Percentiles rank a stretch among this genome's conserved stretches.
phyloP scores from a whole-genome alignment of 1,140 invertebrate species.

The Lerema accius region DNA sequence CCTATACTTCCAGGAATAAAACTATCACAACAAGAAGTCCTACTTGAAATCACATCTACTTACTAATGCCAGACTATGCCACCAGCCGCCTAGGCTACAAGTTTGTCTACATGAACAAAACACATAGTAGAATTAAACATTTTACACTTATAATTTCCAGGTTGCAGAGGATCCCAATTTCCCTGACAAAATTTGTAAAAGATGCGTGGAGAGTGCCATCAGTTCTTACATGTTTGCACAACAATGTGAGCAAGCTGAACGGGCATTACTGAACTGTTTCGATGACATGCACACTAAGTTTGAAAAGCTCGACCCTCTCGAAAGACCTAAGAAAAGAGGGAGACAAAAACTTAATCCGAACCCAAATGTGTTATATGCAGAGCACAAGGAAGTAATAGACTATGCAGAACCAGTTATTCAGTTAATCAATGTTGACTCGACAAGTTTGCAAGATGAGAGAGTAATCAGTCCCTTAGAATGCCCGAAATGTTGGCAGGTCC shows the following conservation, averaged over 20 bases:
- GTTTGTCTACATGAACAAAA: too few species aligned
- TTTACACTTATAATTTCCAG: conserved; percentile 50
- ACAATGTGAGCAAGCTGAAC: conserved; percentile 65
- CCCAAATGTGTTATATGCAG: conserved; percentile 55
- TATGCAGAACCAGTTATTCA: conserved; percentile 70
- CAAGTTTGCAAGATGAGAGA: conserved; percentile 35
- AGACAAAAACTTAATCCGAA: conserved; percentile 67
- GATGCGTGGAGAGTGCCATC: conserved; percentile 59
- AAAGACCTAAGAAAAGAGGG: conserved; percentile 58
- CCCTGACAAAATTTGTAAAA: conserved; percentile 66
- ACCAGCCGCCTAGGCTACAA: too few species aligned
- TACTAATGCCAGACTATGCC: too few species aligned
- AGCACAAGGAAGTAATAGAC: conserved; percentile 63
- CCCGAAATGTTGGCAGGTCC: conserved; percentile 64
- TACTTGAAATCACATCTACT: too few species aligned
- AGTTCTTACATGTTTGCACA: conserved; percentile 67
- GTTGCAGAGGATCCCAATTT: conserved; percentile 56
- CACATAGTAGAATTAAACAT: too few species aligned
- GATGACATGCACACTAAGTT: conserved; percentile 69
- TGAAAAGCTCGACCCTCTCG: conserved; percentile 65
- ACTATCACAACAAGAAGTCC: too few species aligned
- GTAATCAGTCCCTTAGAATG: conserved; percentile 60
- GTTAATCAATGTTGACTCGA: conserved; percentile 54
- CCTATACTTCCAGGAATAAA: too few species aligned
- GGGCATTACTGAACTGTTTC: conserved; percentile 68